These are phyloP conservation scores for Perccottus glenii DNA, from an alignment of 2,113 vertebrate genomes.

Conservation along the genomic window DNA sequence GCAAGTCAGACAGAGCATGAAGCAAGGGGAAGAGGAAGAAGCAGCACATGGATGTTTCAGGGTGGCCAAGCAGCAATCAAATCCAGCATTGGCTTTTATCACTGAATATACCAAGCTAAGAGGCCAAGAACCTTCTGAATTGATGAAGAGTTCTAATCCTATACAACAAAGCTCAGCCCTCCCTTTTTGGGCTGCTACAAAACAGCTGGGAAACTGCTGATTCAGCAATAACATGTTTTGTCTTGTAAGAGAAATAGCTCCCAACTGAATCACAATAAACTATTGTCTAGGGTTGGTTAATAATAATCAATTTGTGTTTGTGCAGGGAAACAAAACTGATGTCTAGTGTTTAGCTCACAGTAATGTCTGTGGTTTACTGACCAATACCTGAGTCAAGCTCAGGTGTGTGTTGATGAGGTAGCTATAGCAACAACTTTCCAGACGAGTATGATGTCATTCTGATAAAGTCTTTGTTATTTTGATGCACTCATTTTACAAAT, in stretches of 20 bases:
- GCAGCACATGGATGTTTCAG: conserved; percentile 42
- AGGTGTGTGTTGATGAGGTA: conserved; percentile 48
- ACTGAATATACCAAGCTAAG: background rate
- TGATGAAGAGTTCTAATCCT: conserved; percentile 3
- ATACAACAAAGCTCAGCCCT: conserved; percentile 33
- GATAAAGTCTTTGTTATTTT: conserved; percentile 21
- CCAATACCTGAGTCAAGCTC: conserved; percentile 53
- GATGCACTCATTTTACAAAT: background rate
- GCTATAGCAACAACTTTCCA: conserved; percentile 39
- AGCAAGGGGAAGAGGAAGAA: conserved; percentile 35
- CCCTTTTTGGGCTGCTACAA: background rate
- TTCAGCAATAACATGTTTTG: conserved; percentile 6
- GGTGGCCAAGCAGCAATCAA: conserved; percentile 38
- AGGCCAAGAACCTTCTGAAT: conserved; percentile 20
- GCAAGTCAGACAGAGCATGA: conserved; percentile 29
- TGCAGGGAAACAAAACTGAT: conserved; percentile 31
- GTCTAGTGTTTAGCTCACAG: conserved; percentile 50
- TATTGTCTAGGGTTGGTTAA: conserved; percentile 13
- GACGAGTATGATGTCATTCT: conserved; percentile 28
- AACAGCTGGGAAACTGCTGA: conserved; percentile 35
- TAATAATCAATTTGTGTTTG: conserved; percentile 20
- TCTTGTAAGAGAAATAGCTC: conserved; percentile 6
- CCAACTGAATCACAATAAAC: conserved; percentile 4
- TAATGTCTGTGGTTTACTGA: conserved; percentile 55
- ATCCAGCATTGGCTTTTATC: conserved; percentile 24